Percentiles rank a stretch among this genome's conserved stretches.
These are phyloP conservation scores for Melangyna quadrimaculata DNA, from an alignment of 2,888 invertebrate genomes.

Conservation along the genomic window DNA sequence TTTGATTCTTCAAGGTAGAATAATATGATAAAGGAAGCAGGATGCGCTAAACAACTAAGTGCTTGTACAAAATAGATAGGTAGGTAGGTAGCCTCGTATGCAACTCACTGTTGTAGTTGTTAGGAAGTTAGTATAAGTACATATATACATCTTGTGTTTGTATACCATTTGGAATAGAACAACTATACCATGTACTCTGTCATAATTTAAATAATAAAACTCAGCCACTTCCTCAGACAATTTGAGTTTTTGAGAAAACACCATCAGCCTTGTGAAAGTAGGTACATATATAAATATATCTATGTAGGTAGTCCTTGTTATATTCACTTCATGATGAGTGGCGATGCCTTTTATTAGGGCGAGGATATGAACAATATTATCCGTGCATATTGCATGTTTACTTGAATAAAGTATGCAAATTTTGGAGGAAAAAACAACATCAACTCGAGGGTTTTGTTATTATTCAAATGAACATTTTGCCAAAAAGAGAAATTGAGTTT, in stretches of 20 bases:
- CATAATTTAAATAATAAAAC: slow-evolving; percentile 14
- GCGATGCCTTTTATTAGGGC: background rate
- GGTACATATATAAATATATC: too few relatives aligned
- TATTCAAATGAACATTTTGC: background rate
- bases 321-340: background rate
- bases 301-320: background rate
- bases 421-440: background rate
- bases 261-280: background rate
- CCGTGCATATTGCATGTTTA: background rate
- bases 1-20: background rate
- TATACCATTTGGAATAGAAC: background rate
- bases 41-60: background rate
- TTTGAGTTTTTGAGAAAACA: background rate
- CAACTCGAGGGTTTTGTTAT: background rate
- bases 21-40: background rate
- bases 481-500: background rate
- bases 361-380: background rate
- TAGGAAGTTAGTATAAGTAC: background rate
- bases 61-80: background rate
- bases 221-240: slow-evolving; percentile 11
- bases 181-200: background rate
- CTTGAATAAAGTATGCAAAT: background rate
- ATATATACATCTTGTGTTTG: background rate
- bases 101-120: background rate
- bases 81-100: background rate